These are phyloP conservation scores for Anas bernieri DNA, from an alignment of 2,797 vertebrate genomes.

Conservation along the genomic window DNA sequence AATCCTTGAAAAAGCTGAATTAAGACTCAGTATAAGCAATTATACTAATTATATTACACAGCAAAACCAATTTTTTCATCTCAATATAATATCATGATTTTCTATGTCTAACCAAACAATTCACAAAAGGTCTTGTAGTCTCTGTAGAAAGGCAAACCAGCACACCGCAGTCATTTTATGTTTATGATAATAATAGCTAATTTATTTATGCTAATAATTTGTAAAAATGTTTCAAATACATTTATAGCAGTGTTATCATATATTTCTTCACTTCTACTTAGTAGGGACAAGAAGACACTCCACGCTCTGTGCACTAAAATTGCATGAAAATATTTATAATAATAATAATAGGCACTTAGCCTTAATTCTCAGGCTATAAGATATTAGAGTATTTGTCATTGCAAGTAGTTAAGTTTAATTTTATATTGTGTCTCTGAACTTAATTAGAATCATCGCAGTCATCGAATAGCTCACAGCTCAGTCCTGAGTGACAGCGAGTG, in stretches of 20 bases:
- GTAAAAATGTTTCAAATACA: neutral
- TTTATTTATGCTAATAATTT: neutral
- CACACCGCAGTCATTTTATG: neutral
- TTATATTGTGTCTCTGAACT: neutral
- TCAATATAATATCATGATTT: neutral
- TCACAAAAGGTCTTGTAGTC: neutral
- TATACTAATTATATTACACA: too few species aligned
- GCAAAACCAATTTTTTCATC: neutral
- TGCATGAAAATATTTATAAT: neutral
- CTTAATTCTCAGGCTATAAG: neutral
- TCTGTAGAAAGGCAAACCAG: neutral
- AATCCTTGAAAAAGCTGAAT: neutral
- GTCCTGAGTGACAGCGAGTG: rapidly evolving
- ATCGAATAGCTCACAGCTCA: neutral
- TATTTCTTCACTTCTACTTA: neutral
- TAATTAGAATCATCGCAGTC: neutral
- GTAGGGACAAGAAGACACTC: neutral
- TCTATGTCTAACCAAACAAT: neutral
- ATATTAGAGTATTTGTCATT: neutral
- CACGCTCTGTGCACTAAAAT: neutral
- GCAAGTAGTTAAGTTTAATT: neutral
- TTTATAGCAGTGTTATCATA: neutral
- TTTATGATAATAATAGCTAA: neutral
- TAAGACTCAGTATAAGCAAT: neutral
- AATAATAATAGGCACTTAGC: neutral